Percentiles rank a stretch among this genome's conserved stretches.
Evolutionary conservation across 2,113 vertebrate species (phyloP).

Genomic region (Paracanthobrama guichenoti): DNA sequence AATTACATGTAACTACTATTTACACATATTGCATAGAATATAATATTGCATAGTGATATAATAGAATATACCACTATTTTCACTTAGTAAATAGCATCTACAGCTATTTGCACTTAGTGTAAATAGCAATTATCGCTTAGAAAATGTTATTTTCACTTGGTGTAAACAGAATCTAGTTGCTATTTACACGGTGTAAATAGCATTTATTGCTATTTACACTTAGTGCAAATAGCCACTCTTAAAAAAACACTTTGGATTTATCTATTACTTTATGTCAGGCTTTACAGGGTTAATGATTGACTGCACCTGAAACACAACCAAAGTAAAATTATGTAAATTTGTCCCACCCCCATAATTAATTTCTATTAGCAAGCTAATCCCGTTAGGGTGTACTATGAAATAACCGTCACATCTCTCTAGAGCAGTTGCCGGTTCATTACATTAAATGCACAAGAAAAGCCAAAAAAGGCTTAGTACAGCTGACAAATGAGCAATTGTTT

Average conservation of each 20-base stretch:
- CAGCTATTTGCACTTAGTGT: too few relatives aligned
- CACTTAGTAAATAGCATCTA: too few relatives aligned
- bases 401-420: background rate
- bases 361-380: background rate
- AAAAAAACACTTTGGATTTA: background rate
- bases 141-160: too few relatives aligned
- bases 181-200: too few relatives aligned
- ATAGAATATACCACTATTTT: too few relatives aligned
- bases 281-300: background rate
- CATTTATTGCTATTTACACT: too few relatives aligned
- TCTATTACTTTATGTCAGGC: background rate
- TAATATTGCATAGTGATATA: too few relatives aligned
- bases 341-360: background rate
- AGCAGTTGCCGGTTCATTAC: background rate
- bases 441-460: background rate
- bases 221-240: too few relatives aligned
- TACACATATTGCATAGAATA: too few relatives aligned
- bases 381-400: background rate
- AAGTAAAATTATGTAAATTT: background rate
- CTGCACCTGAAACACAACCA: background rate
- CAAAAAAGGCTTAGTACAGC: background rate
- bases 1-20: too few relatives aligned
- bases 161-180: too few relatives aligned
- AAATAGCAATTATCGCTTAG: too few relatives aligned
- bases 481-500: conserved; percentile 9